phyloP scores from a whole-genome alignment of 2,113 vertebrate genomes.

The Amblyopsis rosae region DNA sequence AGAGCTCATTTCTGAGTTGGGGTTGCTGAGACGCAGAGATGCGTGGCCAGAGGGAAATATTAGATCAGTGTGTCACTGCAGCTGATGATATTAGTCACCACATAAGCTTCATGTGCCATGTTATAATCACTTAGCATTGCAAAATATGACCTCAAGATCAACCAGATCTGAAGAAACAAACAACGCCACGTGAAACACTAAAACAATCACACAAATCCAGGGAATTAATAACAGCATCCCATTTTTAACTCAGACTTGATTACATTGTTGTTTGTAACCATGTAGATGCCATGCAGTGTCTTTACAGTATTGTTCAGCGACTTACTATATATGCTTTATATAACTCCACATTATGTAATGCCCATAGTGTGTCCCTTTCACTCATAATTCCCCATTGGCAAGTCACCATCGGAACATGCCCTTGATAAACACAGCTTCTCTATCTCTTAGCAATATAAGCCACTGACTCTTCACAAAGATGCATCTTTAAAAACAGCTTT shows the following conservation, averaged over 20 bases:
- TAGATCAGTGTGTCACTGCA: conserved; percentile 29
- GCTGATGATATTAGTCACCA: conserved; percentile 25
- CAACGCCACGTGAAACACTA: neutral
- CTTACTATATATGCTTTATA: neutral
- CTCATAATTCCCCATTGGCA: neutral
- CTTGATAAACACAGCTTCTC: neutral
- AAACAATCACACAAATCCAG: neutral
- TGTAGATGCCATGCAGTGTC: too few relatives aligned
- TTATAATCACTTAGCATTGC: too few relatives aligned
- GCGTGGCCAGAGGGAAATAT: conserved; percentile 29
- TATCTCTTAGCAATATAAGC: conserved; percentile 6
- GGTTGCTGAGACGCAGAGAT: conserved; percentile 39
- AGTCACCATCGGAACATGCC: neutral
- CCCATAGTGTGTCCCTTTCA: neutral
- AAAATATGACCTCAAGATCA: neutral
- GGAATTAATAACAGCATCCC: too few relatives aligned
- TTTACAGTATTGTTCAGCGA: too few relatives aligned
- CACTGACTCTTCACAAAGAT: conserved; percentile 5
- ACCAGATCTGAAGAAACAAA: neutral
- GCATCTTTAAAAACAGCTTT: conserved; percentile 19
- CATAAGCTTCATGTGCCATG: conserved; percentile 6
- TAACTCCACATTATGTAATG: neutral
- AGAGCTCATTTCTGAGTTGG: conserved; percentile 38
- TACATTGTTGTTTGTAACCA: too few relatives aligned
- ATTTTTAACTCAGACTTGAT: too few relatives aligned